phyloP scores from a whole-genome alignment of 1,140 invertebrate species.

The Trinorchestia longiramus region DNA sequence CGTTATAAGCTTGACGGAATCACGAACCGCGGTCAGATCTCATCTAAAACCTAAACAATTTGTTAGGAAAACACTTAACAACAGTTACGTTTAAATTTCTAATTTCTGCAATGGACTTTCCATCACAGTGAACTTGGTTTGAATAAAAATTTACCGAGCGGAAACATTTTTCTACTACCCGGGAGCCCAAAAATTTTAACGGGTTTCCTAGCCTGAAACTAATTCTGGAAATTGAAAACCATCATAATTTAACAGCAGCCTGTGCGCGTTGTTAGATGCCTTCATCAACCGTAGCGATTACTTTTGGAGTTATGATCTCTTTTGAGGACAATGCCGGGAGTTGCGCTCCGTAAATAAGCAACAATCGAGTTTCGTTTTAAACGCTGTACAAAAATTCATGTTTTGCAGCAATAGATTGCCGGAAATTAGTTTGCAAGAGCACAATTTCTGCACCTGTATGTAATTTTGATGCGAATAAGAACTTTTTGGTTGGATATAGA shows the following conservation, averaged over 20 bases:
- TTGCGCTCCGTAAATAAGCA: background rate
- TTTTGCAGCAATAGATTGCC: background rate
- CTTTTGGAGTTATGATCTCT: background rate
- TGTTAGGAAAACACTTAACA: no score
- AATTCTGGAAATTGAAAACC: background rate
- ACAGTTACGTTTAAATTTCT: no score
- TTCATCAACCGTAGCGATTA: background rate
- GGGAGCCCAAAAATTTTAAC: background rate
- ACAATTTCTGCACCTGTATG: background rate
- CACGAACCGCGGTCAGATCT: no score
- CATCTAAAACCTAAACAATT: no score
- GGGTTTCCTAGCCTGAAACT: background rate
- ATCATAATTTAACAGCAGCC: background rate
- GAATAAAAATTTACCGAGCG: background rate
- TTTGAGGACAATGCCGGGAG: background rate
- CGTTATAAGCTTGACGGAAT: no score
- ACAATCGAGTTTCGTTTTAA: background rate
- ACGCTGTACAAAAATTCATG: background rate
- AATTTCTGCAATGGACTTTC: background rate
- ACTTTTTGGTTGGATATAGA: no score
- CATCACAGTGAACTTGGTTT: background rate
- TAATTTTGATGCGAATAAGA: no score
- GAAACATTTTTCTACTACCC: background rate
- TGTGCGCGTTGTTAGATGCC: background rate
- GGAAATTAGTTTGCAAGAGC: background rate